Percentiles rank a stretch among this genome's conserved stretches.
These are phyloP conservation scores for Monarcha castaneiventris DNA, from an alignment of 2,113 vertebrate genomes.

Conservation along the genomic window DNA sequence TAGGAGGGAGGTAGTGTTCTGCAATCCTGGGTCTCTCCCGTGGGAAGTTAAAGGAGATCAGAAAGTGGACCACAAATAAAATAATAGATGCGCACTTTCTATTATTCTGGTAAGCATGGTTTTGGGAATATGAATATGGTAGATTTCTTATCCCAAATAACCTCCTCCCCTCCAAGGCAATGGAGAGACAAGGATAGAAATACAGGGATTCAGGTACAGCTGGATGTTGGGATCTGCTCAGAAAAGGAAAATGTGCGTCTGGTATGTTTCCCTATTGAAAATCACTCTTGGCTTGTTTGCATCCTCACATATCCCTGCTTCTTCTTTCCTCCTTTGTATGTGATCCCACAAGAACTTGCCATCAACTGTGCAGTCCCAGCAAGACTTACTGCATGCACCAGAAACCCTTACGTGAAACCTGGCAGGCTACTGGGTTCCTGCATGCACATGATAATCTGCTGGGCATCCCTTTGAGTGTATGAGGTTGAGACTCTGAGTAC, in stretches of 20 bases:
- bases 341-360: not conserved
- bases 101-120: not conserved
- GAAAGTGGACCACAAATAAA: not conserved
- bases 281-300: not conserved
- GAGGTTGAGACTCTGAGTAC: not conserved
- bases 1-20: not conserved
- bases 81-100: not conserved
- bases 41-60: not conserved
- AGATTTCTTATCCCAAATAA: not conserved
- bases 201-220: not conserved
- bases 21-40: not conserved
- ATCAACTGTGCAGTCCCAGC: not conserved
- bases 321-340: not conserved
- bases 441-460: not conserved
- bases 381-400: not conserved
- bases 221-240: not conserved
- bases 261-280: not conserved
- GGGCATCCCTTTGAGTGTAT: not conserved
- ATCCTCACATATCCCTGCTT: not conserved
- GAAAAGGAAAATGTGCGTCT: not conserved
- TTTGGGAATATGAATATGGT: not conserved
- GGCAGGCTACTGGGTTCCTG: not conserved
- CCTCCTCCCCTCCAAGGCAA: not conserved
- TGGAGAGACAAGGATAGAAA: not conserved
- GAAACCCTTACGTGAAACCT: not conserved